Base-by-base conservation (phyloP, 2,797 vertebrate species). In the Cottoperca gobio region DNA sequence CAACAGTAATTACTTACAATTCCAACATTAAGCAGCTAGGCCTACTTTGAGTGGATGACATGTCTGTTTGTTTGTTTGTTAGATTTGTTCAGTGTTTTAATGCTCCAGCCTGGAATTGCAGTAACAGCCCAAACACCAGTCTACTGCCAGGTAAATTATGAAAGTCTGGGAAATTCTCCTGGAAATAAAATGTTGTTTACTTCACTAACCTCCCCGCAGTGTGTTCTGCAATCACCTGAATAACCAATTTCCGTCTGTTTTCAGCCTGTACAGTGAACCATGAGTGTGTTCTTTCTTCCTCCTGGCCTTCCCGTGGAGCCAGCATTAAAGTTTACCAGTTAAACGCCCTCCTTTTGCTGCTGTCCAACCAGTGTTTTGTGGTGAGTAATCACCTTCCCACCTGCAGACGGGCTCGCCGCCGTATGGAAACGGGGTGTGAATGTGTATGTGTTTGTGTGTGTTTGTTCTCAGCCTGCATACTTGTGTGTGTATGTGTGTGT, bases 321-420 rank as follows among this genome's bases (percentile, higher is more conserved):
- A 49, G 68, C 70, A 75, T 89, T 89, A 80, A 88, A 88, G 91
- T 92, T 94, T 91, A 92, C 86, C 85, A 79, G 88, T 85, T 94
- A 94, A 95, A 93, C 35, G 81, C 39, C 78, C 80, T 90, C 86
- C 70, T 88, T 92, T 91, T 86, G 87, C 82, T 84, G 71, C 89
- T 90, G 92, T 85, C 90, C 86, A 83, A 81, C 88, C 78, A 42
- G 81, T 84, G 86, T 91, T 94, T 91, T 84, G 87, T 84, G 86
- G 83, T 91, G 91, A 91, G 84, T 94, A 93, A 95, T 94, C 91
- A 86, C 91, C 86, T 88, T 86, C 86, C 80, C 92, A 94, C 92
- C 92, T 94, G 91, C 93, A 91, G 89, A 89, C 70, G 82, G 64
- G 84, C 83, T 67, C 43, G 57, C 86, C 43, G 57, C 86, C 23